Evolutionary conservation across 2,888 invertebrate species (phyloP), one percentile per base, ranked within the genome.

Genomic region (Limnephilus rhombicus): DNA sequence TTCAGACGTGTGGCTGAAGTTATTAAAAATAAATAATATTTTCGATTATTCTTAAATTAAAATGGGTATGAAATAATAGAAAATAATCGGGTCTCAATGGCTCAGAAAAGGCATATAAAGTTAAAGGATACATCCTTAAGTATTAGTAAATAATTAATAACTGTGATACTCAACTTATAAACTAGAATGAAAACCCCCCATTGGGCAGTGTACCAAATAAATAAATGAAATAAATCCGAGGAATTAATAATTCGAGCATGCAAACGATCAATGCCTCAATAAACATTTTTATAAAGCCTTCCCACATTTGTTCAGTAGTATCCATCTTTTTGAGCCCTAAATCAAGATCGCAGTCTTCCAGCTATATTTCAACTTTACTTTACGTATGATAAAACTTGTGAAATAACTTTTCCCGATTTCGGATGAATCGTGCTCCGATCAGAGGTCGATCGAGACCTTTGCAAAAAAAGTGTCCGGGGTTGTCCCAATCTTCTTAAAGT

Each of bases 321-420:
- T 24, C 68, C 68, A 68, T 68, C 68, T 68, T 68, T 68, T n/a
- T 7, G 24, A 68, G 9, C 68, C 24, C n/a, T 5, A n/a, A 68
- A 68, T 68, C 68, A 68, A 68, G 68, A 83, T 41, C 83, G 7
- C 31, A 37, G 83, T 83, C 37, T 31, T 41, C 37, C 3, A 41
- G 37, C 37, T 86, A 11, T 86, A 86, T 86, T 86, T 86, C n/a
- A 86, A 45, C 45, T 45, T 86, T n/a, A 12, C 45, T 29, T 86
- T 45, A 11, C 85, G 37, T 86, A n/a, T 86, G 85, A 86, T 86
- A 86, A 86, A 86, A 86, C 45, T 86, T 86, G 18, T 11, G 45
- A 45, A 49, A 86, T 86, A 86, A 86, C 85, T 86, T 86, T 45
- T 24, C 29, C 85, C 49, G 41, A 29, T 45, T 86, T 45, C 45